These are phyloP conservation scores for Telenomus remus DNA, from an alignment of 1,140 invertebrate genomes.

Conservation along the genomic window DNA sequence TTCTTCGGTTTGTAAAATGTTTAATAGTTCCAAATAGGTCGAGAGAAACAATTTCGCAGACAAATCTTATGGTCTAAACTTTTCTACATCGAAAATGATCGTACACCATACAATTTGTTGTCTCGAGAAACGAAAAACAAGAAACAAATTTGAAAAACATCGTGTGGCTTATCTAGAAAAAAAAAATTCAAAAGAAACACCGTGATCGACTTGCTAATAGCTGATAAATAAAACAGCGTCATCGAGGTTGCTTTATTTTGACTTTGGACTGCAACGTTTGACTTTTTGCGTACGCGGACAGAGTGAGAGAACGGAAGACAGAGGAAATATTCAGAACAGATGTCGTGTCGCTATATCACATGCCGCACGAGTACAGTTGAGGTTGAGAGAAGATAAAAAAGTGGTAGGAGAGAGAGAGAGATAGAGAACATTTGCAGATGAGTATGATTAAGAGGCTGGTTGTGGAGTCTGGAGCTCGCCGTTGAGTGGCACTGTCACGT, in stretches of 20 bases:
- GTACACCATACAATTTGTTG: too few relatives aligned
- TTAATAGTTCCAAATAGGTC: too few relatives aligned
- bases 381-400: constrained; percentile 20
- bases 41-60: neutral
- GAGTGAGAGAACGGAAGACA: constrained; percentile 34
- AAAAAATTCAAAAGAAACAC: too few relatives aligned
- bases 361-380: constrained; percentile 60
- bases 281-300: constrained; percentile 14
- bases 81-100: too few relatives aligned
- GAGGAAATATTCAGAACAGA: constrained; percentile 12
- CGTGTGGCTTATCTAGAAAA: constrained; percentile 61
- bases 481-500: constrained; percentile 20
- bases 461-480: constrained; percentile 17
- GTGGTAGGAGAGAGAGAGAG: constrained; percentile 27
- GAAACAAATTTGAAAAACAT: constrained; percentile 31
- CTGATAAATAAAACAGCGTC: constrained; percentile 70
- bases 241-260: constrained; percentile 44
- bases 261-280: constrained; percentile 11
- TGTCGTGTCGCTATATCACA: constrained; percentile 62
- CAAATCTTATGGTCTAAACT: too few relatives aligned
- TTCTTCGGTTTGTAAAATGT: too few relatives aligned
- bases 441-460: constrained; percentile 41
- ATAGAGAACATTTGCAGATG: constrained; percentile 39
- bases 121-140: too few relatives aligned
- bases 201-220: constrained; percentile 69